phyloP scores from a whole-genome alignment of 2,797 vertebrate genomes.

The Scolopax rusticola region DNA sequence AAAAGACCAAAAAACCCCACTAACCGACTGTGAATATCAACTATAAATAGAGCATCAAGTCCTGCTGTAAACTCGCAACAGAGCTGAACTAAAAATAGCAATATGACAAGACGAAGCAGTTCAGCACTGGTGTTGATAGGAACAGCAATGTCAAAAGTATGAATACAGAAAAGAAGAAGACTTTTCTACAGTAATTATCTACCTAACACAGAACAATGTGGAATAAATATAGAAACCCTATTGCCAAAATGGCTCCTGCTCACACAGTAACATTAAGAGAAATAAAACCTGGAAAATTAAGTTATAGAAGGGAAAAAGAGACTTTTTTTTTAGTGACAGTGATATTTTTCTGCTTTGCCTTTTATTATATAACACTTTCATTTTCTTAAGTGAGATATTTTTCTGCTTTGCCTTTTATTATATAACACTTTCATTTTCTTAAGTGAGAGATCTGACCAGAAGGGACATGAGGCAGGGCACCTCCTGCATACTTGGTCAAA shows the following conservation, averaged over 20 bases:
- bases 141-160: background rate
- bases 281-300: background rate
- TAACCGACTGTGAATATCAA: background rate
- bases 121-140: background rate
- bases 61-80: background rate
- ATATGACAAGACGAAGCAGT: background rate
- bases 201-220: background rate
- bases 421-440: background rate
- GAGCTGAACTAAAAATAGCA: slow-evolving; percentile 16
- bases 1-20: background rate
- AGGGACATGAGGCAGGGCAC: background rate
- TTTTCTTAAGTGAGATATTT: background rate
- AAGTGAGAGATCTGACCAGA: background rate
- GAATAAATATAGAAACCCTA: slow-evolving; percentile 42
- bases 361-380: accelerated
- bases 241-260: background rate
- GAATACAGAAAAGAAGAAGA: background rate
- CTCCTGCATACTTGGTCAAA: background rate
- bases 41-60: background rate
- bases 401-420: background rate
- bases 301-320: background rate
- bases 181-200: slow-evolving; percentile 39
- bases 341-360: background rate
- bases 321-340: accelerated
- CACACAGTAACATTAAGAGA: background rate